Evolutionary conservation across 2,797 vertebrate genomes (phyloP), one percentile per base, ranked within the genome.

Genomic region (Glossophaga mutica): DNA sequence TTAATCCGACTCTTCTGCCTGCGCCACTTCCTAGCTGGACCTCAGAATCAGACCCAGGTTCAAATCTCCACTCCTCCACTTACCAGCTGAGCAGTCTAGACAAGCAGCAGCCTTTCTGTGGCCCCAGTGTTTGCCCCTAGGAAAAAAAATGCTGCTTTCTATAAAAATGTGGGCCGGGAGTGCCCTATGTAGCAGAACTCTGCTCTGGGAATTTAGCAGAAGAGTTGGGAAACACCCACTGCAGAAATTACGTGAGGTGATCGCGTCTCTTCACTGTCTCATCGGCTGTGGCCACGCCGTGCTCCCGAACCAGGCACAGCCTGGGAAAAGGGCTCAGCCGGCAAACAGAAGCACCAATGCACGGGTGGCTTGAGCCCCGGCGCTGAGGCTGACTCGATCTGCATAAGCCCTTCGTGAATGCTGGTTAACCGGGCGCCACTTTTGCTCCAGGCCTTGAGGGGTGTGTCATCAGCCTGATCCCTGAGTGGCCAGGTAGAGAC

Each of bases 291-390:
- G 6, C 50, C 21, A 0, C 4, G 0, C 10, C 21, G 1, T 8
- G 2, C 7, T 18, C 62, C 16, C 0, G 44, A 22, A 18, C 8
- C 14, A 1, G 15, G 65, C 29, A 0, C 18, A 3, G 46, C 50
- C 2, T 5, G 2, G 0, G 7, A 21, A 44, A 37, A 37, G 42
- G 2, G 22, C 26, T 79, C 39, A 0, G 2, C 8, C 26, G 0
- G 4, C 2, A 21, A 2, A 19, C 0, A 0, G 1, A 11, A 0
- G 8, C 94, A 26, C 18, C 3, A 21, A 5, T 0, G 29, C 48
- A 2, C 0, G 0, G 29, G 6, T 0, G 9, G 73, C 44, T 19
- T 3, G 21, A 12, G 39, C n/a, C 32, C 46, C 0, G 1, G 83
- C 2, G 1, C 26, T 0, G 34, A 18, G 81, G 34, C 7, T 9